phyloP scores from a whole-genome alignment of 2,113 vertebrate species.

The Sturnus vulgaris region DNA sequence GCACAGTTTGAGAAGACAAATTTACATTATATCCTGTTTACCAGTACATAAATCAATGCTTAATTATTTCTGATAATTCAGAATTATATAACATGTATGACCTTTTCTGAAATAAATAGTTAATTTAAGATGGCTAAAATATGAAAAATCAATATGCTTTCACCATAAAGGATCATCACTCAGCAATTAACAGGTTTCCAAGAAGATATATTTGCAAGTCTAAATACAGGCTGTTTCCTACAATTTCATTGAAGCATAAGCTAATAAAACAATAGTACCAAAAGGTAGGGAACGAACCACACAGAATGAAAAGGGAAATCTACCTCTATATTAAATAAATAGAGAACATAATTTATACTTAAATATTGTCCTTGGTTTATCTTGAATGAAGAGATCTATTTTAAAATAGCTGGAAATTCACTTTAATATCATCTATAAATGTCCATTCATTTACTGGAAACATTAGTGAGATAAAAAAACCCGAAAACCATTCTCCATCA shows the following conservation, averaged over 20 bases:
- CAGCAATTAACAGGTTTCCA: neutral
- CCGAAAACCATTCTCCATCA: neutral
- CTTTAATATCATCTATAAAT: neutral
- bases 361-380: neutral
- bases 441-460: neutral
- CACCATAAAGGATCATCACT: neutral
- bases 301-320: neutral
- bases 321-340: neutral
- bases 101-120: neutral
- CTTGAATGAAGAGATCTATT: neutral
- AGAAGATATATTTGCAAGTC: neutral
- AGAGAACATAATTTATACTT: neutral
- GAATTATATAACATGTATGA: neutral
- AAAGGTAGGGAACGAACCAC: neutral
- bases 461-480: neutral
- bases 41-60: neutral
- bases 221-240: neutral
- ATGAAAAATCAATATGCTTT: neutral
- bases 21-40: neutral
- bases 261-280: neutral
- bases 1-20: neutral
- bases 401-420: neutral
- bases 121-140: neutral
- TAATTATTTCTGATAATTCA: neutral
- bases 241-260: neutral